These are phyloP conservation scores for Iguana delicatissima DNA, from an alignment of 2,797 vertebrate species.

Conservation along the genomic window DNA sequence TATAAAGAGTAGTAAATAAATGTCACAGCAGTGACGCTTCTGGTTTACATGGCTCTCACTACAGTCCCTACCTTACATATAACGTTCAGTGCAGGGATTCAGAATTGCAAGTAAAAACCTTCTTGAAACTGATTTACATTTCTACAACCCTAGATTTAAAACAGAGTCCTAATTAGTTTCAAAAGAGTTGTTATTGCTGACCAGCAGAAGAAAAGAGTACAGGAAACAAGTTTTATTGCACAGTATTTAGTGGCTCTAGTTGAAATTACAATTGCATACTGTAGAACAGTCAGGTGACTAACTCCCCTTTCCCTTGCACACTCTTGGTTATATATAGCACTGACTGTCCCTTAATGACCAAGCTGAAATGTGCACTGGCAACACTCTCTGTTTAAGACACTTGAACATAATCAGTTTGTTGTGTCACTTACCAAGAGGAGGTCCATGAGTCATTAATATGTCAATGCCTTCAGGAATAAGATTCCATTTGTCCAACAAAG, in stretches of 20 bases:
- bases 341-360: background rate
- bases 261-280: background rate
- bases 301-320: background rate
- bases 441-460: conserved; percentile 98
- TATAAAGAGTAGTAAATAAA: background rate
- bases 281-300: background rate
- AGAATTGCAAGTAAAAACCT: background rate
- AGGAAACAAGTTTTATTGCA: conserved; percentile 1
- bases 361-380: background rate
- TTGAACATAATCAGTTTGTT: conserved; percentile 26
- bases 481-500: conserved; percentile 99
- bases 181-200: background rate
- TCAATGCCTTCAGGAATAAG: conserved; percentile 96
- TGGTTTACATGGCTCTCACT: background rate
- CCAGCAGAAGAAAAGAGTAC: background rate
- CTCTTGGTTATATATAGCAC: background rate
- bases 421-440: conserved; percentile 92
- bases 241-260: background rate
- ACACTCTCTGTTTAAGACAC: background rate
- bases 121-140: background rate
- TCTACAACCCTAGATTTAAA: background rate
- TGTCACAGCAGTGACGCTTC: background rate
- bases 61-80: background rate
- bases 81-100: background rate
- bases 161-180: background rate